Evolutionary conservation across 2,797 vertebrate genomes (phyloP).

Genomic region (Poeciliopsis turneri): DNA sequence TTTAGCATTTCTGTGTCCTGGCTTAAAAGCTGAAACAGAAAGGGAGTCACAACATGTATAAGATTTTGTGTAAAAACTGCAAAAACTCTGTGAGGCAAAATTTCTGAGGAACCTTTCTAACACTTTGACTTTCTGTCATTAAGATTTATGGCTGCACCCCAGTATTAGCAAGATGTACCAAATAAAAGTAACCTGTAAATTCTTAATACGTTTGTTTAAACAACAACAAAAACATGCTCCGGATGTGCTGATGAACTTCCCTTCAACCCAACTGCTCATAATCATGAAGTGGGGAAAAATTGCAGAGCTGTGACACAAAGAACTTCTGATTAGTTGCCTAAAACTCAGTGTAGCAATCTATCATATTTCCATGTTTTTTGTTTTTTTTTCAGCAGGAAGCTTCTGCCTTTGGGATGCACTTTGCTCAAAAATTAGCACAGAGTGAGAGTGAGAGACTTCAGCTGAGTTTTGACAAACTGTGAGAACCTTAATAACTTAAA

Average conservation of each 20-base stretch:
- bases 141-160: background rate
- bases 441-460: background rate
- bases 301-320: background rate
- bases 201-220: background rate
- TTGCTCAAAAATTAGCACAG: conserved; percentile 3
- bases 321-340: background rate
- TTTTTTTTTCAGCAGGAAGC: background rate
- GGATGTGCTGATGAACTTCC: background rate
- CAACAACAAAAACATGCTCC: background rate
- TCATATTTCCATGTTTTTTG: background rate
- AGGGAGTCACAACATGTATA: too few relatives aligned
- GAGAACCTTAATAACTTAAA: background rate
- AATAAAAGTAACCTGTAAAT: background rate
- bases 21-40: too few relatives aligned
- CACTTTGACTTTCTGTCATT: background rate
- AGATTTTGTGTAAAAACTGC: background rate
- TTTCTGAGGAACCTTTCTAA: background rate
- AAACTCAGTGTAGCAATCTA: background rate
- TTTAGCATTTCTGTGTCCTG: too few relatives aligned
- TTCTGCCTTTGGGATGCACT: background rate
- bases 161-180: background rate
- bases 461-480: background rate
- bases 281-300: background rate
- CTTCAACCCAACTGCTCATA: background rate
- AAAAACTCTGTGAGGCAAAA: background rate